These are phyloP conservation scores for Smithornis capensis DNA, from an alignment of 2,113 vertebrate genomes.

Conservation along the genomic window DNA sequence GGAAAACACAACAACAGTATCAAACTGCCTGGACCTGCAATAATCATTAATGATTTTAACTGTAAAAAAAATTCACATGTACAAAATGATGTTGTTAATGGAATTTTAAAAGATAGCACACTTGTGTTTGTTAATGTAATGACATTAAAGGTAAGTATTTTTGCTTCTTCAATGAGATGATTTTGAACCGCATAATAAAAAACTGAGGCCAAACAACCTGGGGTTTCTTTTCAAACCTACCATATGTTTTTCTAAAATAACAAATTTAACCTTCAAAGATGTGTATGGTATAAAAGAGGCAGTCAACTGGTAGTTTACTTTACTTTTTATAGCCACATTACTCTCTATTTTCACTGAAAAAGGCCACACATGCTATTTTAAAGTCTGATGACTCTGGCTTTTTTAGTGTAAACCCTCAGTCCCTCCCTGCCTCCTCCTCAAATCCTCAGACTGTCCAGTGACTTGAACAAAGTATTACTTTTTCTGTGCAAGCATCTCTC, in stretches of 20 bases:
- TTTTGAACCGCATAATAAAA: constrained; percentile 14
- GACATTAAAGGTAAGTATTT: not conserved
- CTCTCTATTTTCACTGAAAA: constrained; percentile 55
- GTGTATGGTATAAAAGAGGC: constrained; percentile 38
- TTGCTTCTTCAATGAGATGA: not conserved
- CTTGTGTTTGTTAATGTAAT: not conserved
- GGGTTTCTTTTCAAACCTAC: constrained; percentile 11
- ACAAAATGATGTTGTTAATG: not conserved
- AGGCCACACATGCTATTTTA: constrained; percentile 72
- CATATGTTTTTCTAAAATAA: constrained; percentile 68
- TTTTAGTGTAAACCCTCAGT: constrained; percentile 58
- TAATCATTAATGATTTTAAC: not conserved
- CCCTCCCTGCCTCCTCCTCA: constrained; percentile 62
- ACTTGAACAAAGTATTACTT: constrained; percentile 73
- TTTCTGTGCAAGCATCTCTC: constrained; percentile 58
- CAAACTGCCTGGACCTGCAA: not conserved
- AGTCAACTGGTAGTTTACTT: constrained; percentile 65
- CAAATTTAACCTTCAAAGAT: constrained; percentile 60
- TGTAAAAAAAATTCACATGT: not conserved
- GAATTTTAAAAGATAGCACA: not conserved
- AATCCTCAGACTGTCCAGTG: constrained; percentile 68
- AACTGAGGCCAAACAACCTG: not conserved
- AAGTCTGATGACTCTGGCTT: constrained; percentile 73
- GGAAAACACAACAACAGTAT: not conserved
- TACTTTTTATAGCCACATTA: constrained; percentile 61